Conservation (phyloP, 2,888 invertebrate species). For the Dexiosoma caninum region DNA sequence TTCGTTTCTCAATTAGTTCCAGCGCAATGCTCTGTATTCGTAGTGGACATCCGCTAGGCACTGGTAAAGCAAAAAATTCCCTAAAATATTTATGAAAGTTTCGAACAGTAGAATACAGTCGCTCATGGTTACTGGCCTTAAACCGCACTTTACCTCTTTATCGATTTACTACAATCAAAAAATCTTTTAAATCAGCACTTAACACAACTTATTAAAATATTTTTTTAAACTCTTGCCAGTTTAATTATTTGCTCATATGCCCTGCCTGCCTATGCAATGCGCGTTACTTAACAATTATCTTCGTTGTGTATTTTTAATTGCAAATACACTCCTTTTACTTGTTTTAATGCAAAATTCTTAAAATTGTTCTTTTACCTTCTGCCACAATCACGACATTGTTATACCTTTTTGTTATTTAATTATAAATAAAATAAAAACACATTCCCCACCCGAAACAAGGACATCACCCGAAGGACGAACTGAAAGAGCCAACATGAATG, state of each 20-base stretch:
- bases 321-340: constrained; percentile 12
- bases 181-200: too few species aligned
- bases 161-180: too few species aligned
- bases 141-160: too few species aligned
- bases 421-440: constrained; percentile 2
- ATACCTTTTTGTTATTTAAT: constrained; percentile 17
- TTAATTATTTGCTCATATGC: background rate
- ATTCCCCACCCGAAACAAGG: background rate
- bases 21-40: too few species aligned
- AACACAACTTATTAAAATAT: background rate
- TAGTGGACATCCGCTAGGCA: too few species aligned
- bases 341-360: constrained; percentile 32
- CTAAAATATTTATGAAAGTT: too few species aligned
- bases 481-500: background rate
- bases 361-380: constrained; percentile 1
- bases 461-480: constrained; percentile 4
- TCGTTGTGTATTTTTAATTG: constrained; percentile 44
- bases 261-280: background rate
- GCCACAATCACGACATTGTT: constrained; percentile 17
- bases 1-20: too few species aligned
- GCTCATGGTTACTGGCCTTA: too few species aligned
- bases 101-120: too few species aligned
- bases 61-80: too few species aligned
- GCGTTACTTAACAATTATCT: constrained; percentile 45
- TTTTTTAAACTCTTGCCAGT: background rate